Percentiles rank a stretch among this genome's conserved stretches.
phyloP scores from a whole-genome alignment of 2,797 vertebrate genomes.

The Enteromius afrohamiltoni region DNA sequence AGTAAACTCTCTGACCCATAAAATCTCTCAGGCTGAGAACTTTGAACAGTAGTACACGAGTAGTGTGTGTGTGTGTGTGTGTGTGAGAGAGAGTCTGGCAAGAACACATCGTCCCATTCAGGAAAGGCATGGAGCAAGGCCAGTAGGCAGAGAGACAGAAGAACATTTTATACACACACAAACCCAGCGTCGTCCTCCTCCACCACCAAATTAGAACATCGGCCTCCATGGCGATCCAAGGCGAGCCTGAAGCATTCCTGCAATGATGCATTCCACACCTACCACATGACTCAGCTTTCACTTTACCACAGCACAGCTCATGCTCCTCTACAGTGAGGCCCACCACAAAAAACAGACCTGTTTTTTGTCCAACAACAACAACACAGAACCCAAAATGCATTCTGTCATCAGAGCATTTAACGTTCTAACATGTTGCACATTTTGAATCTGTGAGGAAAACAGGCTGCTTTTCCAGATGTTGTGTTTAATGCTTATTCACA shows the following conservation, averaged over 20 bases:
- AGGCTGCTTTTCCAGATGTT: conserved; percentile 10
- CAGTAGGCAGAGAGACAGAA: conserved; percentile 53
- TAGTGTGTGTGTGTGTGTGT: conserved; percentile 16
- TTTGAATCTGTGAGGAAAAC: neutral
- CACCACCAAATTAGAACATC: conserved; percentile 15
- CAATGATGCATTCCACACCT: conserved; percentile 36
- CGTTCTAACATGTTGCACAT: neutral
- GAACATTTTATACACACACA: conserved; percentile 34
- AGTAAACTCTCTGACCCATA: conserved; percentile 49
- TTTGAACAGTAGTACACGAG: neutral
- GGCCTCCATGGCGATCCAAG: conserved; percentile 20
- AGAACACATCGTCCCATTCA: conserved; percentile 47
- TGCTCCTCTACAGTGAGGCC: neutral
- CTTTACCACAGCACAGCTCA: neutral
- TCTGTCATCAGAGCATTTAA: conserved; percentile 14
- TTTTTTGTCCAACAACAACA: neutral
- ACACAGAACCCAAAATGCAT: neutral
- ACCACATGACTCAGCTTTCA: conserved; percentile 21
- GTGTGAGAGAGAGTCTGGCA: conserved; percentile 47
- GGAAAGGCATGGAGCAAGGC: conserved; percentile 50
- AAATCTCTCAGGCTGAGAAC: conserved; percentile 27
- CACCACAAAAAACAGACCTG: neutral
- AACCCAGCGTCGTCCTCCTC: conserved; percentile 11
- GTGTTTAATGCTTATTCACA: conserved; percentile 15
- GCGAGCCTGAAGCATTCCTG: conserved; percentile 16